These are phyloP conservation scores for Syrrhaptes paradoxus DNA, from an alignment of 2,113 vertebrate species.

Conservation along the genomic window DNA sequence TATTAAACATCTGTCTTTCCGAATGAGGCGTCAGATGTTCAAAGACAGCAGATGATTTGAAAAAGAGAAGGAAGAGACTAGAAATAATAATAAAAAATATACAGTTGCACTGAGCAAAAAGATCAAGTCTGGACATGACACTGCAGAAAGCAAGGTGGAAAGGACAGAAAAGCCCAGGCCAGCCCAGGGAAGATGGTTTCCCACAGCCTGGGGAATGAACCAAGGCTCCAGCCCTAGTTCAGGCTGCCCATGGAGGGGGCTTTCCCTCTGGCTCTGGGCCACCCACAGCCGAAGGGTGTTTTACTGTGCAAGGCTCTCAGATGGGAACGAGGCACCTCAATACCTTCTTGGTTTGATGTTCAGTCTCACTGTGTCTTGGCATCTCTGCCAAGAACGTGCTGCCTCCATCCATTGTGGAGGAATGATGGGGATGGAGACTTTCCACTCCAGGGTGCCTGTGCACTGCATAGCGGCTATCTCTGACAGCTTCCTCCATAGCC, in stretches of 20 bases:
- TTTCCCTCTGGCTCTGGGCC: not conserved
- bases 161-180: not conserved
- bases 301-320: not conserved
- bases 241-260: not conserved
- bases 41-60: not conserved
- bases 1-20: not conserved
- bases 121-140: not conserved
- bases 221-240: not conserved
- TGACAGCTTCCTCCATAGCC: not conserved
- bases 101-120: not conserved
- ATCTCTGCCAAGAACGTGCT: not conserved
- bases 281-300: not conserved
- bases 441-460: not conserved
- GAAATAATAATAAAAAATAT: not conserved
- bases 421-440: not conserved
- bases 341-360: not conserved
- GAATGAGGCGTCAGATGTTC: not conserved
- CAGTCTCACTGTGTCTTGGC: not conserved
- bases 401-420: not conserved
- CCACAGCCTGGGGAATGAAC: not conserved
- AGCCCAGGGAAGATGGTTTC: not conserved
- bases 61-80: not conserved
- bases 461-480: accelerated
- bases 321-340: not conserved
- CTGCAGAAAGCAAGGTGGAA: not conserved